Base-by-base conservation (phyloP, 1,140 invertebrate species). In the Zophobas morio region DNA sequence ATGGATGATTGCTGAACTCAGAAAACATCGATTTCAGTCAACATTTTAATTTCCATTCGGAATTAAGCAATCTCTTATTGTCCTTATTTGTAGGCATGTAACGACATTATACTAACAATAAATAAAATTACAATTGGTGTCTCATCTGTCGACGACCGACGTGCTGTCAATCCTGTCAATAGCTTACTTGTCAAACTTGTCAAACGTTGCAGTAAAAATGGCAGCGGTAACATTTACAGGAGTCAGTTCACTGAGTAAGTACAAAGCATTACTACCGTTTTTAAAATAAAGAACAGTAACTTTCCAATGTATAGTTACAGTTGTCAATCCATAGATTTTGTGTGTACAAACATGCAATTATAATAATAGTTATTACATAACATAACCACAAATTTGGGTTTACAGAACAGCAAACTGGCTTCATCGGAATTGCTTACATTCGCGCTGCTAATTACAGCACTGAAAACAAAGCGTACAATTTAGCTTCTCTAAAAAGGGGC, bases 401-500 rank as follows among this genome's bases (percentile, higher is more conserved):
- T 73, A 37, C 35, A 73, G 71, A 73, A 49, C 71, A 73, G 56
- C 71, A 73, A 39, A 47, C 20, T 8, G 71, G 71, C 5, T 36
- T 73, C n/a, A 56, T 73, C n/a, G 71, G 71, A 36, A 54, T 73
- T 37, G 71, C 71, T 33, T 56, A 56, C 34, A 47, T 73, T 40
- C 54, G 40, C 54, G 40, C 71, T 2, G 54, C 49, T 1, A 73
- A 73, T 35, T 73, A 73, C 49, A 73, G 71, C 39, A 54, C 71
- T 1, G 71, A 73, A 20, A 73, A 32, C 1, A 87, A 88, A 78
- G 86, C 89, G 74, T 87, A 89, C 0, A 91, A 90, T 76, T 85
- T 93, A n/a, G 85, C 91, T 39, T 85, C 88, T 2, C 87, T 95
- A 81, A 96, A 95, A 86, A 89, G 94, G 84, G 98, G 97, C 33